phyloP scores from a whole-genome alignment of 2,797 vertebrate genomes.

The Champsocephalus esox region DNA sequence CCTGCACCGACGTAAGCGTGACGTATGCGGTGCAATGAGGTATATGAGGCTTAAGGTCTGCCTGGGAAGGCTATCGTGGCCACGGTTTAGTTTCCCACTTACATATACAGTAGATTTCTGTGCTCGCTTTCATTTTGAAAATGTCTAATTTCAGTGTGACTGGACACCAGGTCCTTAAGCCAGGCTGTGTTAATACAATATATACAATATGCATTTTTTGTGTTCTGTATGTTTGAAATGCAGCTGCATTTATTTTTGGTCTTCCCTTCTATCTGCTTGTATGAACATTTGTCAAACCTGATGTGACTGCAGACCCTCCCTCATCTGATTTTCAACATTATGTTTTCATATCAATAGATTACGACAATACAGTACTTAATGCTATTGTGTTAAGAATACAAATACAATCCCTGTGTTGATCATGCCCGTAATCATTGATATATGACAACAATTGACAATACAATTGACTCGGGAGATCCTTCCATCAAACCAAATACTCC shows the following conservation, averaged over 20 bases:
- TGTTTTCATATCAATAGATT: background rate
- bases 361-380: background rate
- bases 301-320: constrained; percentile 20
- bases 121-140: background rate
- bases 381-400: background rate
- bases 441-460: background rate
- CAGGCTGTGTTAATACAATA: constrained; percentile 1
- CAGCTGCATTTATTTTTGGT: background rate
- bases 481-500: constrained; percentile 6
- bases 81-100: constrained; percentile 25
- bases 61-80: constrained; percentile 35
- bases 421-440: background rate
- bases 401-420: background rate
- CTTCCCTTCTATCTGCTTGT: background rate
- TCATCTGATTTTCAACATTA: constrained; percentile 22
- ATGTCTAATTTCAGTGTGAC: background rate
- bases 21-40: no score
- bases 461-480: background rate
- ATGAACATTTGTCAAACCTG: constrained; percentile 15
- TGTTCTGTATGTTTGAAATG: background rate
- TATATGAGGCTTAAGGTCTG: constrained; percentile 61
- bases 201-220: background rate
- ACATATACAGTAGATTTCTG: background rate
- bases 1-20: no score
- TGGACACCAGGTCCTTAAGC: constrained; percentile 2